Conservation (phyloP, 2,888 invertebrate genomes). For the Congeria kusceri region DNA sequence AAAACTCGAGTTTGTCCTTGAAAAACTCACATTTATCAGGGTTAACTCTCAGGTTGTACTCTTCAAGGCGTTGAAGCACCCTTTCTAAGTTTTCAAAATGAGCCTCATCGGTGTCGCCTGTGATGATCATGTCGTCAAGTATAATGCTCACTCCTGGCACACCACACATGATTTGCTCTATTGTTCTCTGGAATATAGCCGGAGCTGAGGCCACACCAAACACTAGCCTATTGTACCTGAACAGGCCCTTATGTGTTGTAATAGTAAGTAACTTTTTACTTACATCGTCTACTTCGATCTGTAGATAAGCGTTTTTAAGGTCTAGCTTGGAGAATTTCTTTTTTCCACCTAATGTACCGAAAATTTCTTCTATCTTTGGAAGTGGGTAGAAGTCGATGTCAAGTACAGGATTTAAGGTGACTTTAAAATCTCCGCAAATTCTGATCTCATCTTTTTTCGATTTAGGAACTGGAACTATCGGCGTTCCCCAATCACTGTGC, state of each 20-base stretch:
- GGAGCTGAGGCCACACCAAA: conserved; percentile 68
- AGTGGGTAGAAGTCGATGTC: conserved; percentile 74
- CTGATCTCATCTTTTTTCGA: conserved; percentile 55
- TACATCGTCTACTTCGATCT: conserved; percentile 45
- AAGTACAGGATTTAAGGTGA: conserved; percentile 70
- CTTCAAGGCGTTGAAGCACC: conserved; percentile 27
- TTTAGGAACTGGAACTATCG: conserved; percentile 67
- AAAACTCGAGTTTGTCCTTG: conserved; percentile 34
- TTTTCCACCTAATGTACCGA: conserved; percentile 57
- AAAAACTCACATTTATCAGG: conserved; percentile 51
- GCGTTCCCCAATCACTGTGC: conserved; percentile 66
- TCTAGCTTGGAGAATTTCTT: conserved; percentile 68
- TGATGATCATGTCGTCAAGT: conserved; percentile 49
- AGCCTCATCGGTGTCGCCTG: conserved; percentile 27
- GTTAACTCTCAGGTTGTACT: conserved; percentile 38
- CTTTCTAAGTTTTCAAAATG: conserved; percentile 39
- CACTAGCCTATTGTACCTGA: conserved; percentile 64
- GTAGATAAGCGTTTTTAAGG: conserved; percentile 66
- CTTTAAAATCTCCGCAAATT: conserved; percentile 74
- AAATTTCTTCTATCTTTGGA: conserved; percentile 71
- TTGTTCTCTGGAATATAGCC: conserved; percentile 64
- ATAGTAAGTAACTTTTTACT: conserved; percentile 31
- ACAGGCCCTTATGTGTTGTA: conserved; percentile 46
- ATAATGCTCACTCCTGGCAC: conserved; percentile 51
- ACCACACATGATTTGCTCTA: conserved; percentile 68